Evolutionary conservation across 92 coral and sea anemone species (phyloP), one percentile per base, ranked within the genome.

Genomic region (Epizoanthus fatuus): DNA sequence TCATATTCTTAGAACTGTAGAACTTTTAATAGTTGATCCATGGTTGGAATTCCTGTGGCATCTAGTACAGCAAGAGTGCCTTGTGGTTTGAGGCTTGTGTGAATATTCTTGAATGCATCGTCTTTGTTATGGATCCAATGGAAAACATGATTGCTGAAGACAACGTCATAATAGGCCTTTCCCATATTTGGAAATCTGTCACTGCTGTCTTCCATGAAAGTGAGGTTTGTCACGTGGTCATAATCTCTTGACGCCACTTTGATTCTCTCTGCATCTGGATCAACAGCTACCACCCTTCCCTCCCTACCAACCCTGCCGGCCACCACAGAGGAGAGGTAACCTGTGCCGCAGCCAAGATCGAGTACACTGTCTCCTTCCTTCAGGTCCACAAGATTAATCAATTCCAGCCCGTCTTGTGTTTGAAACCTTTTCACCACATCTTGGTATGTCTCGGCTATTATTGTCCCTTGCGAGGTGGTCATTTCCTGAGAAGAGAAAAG

Each of bases 271-370:
- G 67, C 67, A 22, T 62, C 38, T 4, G 67, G 67, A 22, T 62
- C 67, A 62, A 62, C 67, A 62, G 39, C 67, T 62, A 15, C 37
- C 56, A 70, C 51, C 11, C 19, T 12, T 0, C 59, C 67, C 67
- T 7, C n/a, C 3, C 13, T 37, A 62, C 67, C 67, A 62, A 62
- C 67, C 67, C 38, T 62, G 35, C 15, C 67, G 67, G 67, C 67
- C 67, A 62, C 11, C 35, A 62, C 9, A 37, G 67, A 62, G 39
- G 67, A 62, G 67, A 62, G 67, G 67, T 62, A 62, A 37, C 67
- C 67, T 22, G 67, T 62, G 67, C 67, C 67, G 29, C 67, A 62
- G 67, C 67, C 67, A 62, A 62, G 67, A 11, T 62, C 67, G 29
- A 62, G 67, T 11, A 62, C 38, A 62, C 2, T 14, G 29, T 62